Evolutionary conservation across 1,140 invertebrate genomes (phyloP).

Genomic region (Acromyrmex heyeri): DNA sequence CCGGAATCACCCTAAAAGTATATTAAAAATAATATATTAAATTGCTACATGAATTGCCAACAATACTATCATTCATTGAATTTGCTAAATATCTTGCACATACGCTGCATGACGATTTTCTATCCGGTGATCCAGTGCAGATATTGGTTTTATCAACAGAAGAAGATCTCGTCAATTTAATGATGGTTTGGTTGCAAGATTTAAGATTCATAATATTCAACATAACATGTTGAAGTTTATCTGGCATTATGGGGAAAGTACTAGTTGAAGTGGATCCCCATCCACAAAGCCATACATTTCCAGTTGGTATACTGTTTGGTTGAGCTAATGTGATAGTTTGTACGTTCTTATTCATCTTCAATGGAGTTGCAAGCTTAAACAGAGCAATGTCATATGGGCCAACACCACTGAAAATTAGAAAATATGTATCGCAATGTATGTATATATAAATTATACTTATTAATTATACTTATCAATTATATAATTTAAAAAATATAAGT

Average conservation of each 20-base stretch:
- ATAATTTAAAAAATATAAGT: not conserved
- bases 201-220: conserved; percentile 65
- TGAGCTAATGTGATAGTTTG: conserved; percentile 85
- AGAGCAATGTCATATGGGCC: conserved; percentile 89
- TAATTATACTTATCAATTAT: not conserved
- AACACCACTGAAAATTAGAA: conserved; percentile 79
- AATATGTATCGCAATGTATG: too few species aligned
- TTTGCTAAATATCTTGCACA: conserved; percentile 77
- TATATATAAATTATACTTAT: not conserved
- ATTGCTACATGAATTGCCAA: not conserved
- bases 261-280: conserved; percentile 84
- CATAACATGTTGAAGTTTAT: conserved; percentile 69
- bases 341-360: conserved; percentile 84
- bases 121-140: conserved; percentile 87
- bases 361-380: conserved; percentile 85
- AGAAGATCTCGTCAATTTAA: conserved; percentile 44
- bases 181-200: conserved; percentile 69
- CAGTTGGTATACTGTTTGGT: conserved; percentile 76
- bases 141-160: conserved; percentile 85
- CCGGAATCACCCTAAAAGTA: conserved; percentile 89
- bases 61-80: not conserved
- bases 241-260: conserved; percentile 39
- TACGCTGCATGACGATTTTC: conserved; percentile 87
- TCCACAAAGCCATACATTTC: conserved; percentile 83
- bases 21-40: conserved; percentile 29